Base-by-base conservation (phyloP, 2,113 vertebrate species). In the Microtus ochrogaster region DNA sequence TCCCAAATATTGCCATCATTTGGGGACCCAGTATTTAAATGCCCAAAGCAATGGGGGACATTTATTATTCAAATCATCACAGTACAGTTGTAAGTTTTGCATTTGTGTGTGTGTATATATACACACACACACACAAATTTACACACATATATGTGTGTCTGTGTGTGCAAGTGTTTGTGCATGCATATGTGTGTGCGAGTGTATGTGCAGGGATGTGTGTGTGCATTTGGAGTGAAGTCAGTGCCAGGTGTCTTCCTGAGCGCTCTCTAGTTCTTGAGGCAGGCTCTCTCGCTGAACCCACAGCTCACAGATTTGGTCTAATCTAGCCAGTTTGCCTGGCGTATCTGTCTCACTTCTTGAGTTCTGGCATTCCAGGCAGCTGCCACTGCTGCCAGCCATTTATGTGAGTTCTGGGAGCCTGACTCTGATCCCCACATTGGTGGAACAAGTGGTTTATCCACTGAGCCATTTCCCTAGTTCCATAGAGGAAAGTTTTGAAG, bases 401-500 rank as follows among this genome's bases (percentile, higher is more conserved):
- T 85, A 41, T 47, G 41, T 68, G 41, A 19, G 41, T 68, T 85
- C 30, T 47, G 83, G 26, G 17, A 47, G 22, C 63, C 41, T 21
- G 41, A 30, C 26, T 77, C 26, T 77, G 74, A 30, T 77, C 13
- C 26, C 30, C 44, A 49, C 74, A 77, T 12, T 3, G 7, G 22
- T 47, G 26, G 74, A 77, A 30, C n/a, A 28, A 85, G 30, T 68
- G 10, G 41, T 68, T 66, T 66, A 47, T 85, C 28, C 30, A 47
- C 9, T 47, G 61, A 85, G 41, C 41, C 41, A 65, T 33, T 33
- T 85, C 61, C 28, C 28, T 79, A 78, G 65, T 68, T 70, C 44
- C 33, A 90, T 36, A 90, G 91, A 81, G 96, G 41, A 82, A 93
- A 95, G 78, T 94, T 94, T 90, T 93, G 73, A 92, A 92, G 88